Evolutionary conservation across 2,797 vertebrate species (phyloP).

Genomic region (Bradypodion pumilum): DNA sequence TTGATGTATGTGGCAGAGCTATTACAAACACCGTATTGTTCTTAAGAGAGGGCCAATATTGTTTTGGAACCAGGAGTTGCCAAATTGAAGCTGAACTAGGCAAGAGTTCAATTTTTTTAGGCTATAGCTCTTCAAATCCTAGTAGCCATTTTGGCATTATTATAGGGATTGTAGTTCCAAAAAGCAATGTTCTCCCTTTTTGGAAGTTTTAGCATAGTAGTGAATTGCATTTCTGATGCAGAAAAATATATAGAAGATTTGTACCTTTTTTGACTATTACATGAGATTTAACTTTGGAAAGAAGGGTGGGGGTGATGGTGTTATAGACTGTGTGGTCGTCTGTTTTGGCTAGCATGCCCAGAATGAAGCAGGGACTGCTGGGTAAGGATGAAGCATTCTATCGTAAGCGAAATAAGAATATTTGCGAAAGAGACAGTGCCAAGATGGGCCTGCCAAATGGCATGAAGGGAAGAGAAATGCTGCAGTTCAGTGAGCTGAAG

Average conservation of each 20-base stretch:
- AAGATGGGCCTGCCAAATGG: fast-evolving
- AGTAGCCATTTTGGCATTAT: background rate
- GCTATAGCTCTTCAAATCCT: no score
- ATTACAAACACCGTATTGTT: no score
- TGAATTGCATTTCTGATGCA: no score
- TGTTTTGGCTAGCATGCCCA: background rate
- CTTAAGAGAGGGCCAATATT: no score
- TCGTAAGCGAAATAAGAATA: background rate
- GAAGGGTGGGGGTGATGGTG: no score
- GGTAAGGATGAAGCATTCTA: background rate
- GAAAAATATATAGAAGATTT: no score
- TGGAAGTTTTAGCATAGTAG: no score
- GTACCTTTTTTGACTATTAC: no score
- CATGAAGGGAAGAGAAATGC: background rate
- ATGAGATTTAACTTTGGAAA: no score
- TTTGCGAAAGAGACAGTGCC: fast-evolving
- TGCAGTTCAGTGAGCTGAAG: constrained; percentile 29
- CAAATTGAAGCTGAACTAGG: no score
- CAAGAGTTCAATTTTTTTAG: no score
- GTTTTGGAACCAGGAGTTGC: background rate
- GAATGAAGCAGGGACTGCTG: background rate
- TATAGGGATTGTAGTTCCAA: background rate
- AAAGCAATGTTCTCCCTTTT: background rate
- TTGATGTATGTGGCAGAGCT: background rate
- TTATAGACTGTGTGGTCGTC: background rate